Conservation (phyloP, 2,888 invertebrate genomes). For the Allacma fusca region DNA sequence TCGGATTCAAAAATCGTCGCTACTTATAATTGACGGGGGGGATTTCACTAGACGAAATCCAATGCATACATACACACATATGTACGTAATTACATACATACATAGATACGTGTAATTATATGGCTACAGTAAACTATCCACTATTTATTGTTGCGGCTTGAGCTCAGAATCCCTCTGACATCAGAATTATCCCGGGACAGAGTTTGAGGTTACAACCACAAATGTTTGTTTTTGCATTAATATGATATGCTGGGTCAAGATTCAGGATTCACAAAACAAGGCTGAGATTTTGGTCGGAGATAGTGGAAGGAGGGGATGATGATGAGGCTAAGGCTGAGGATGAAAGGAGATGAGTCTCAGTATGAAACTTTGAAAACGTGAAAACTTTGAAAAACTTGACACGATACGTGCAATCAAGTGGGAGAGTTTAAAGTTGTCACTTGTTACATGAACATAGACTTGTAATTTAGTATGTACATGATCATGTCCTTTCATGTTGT, state of each 20-base stretch:
- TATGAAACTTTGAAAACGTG: background rate
- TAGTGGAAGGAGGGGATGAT: background rate
- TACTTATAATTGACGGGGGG: too few relatives aligned
- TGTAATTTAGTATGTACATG: background rate
- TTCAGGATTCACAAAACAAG: background rate
- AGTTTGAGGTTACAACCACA: slow-evolving; percentile 23
- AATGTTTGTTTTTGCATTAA: slow-evolving; percentile 35
- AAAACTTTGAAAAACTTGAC: background rate
- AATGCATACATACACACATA: too few relatives aligned
- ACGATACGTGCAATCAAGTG: slow-evolving; percentile 8
- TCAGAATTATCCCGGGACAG: too few relatives aligned
- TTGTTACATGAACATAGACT: background rate
- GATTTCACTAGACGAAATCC: too few relatives aligned
- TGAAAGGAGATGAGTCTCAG: background rate
- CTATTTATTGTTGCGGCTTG: too few relatives aligned
- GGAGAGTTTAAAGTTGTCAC: background rate
- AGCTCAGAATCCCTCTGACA: too few relatives aligned
- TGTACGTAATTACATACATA: too few relatives aligned
- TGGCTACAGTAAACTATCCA: too few relatives aligned
- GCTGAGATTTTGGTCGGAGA: background rate
- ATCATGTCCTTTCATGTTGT: background rate
- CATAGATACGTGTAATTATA: too few relatives aligned
- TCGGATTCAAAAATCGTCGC: too few relatives aligned
- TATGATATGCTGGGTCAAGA: slow-evolving; percentile 35
- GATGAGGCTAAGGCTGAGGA: background rate